Evolutionary conservation across 2,888 invertebrate genomes (phyloP).

Genomic region (Autographa pulchrina): DNA sequence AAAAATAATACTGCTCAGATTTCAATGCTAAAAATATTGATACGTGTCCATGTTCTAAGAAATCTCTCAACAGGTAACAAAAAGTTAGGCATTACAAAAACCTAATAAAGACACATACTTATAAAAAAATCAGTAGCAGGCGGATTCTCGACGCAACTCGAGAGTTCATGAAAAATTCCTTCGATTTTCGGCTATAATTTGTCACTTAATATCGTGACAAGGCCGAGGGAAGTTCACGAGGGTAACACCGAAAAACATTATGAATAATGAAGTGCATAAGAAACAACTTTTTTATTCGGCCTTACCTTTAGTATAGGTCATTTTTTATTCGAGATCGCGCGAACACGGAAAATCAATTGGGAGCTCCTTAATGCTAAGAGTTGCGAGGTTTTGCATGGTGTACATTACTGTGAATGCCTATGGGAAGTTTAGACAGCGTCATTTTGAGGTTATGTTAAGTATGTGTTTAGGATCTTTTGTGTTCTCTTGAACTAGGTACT

Average conservation of each 20-base stretch:
- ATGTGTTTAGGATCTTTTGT: background rate
- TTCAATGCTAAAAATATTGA: no score
- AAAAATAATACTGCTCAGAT: no score
- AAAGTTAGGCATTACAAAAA: background rate
- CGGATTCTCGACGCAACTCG: conserved; percentile 2
- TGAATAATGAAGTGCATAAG: conserved; percentile 86
- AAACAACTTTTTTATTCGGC: conserved; percentile 77
- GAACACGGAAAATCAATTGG: conserved; percentile 76
- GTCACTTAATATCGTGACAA: conserved; percentile 84
- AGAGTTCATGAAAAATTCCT: conserved; percentile 49
- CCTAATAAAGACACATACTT: background rate
- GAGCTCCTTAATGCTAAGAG: conserved; percentile 37
- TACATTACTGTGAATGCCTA: no score
- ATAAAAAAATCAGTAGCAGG: conserved; percentile 29
- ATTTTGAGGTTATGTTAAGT: background rate
- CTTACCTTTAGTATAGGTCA: conserved; percentile 72
- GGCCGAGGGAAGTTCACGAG: conserved; percentile 72
- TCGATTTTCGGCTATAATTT: conserved; percentile 76
- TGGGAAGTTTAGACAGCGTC: background rate
- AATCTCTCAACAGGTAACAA: background rate
- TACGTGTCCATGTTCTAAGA: background rate
- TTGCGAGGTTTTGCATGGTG: background rate
- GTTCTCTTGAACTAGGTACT: background rate
- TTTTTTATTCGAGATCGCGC: conserved; percentile 69
- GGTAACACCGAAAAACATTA: conserved; percentile 82